phyloP scores from a whole-genome alignment of 2,113 vertebrate species.

The Syngnathus floridae region DNA sequence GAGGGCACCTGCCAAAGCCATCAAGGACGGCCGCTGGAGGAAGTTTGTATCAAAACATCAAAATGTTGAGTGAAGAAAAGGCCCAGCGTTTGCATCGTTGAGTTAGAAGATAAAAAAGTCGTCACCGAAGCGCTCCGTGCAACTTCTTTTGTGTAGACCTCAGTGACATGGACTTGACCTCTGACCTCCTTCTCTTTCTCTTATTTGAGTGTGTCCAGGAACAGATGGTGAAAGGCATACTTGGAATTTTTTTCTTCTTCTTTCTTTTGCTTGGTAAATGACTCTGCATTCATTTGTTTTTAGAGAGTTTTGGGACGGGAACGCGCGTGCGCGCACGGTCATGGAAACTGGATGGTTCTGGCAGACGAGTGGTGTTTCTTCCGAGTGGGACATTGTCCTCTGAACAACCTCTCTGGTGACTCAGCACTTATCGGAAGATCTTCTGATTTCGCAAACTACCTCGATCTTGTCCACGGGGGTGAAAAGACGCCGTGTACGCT shows the following conservation, averaged over 20 bases:
- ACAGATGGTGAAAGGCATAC: conserved; percentile 41
- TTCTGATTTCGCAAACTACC: neutral
- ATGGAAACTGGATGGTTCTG: neutral
- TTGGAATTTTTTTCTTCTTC: neutral
- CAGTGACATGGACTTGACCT: conserved; percentile 10
- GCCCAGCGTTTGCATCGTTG: conserved; percentile 19
- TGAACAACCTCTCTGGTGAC: neutral
- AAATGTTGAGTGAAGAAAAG: conserved; percentile 30
- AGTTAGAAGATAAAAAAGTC: conserved; percentile 26
- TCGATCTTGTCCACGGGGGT: neutral
- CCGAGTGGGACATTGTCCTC: neutral
- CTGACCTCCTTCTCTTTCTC: conserved; percentile 19
- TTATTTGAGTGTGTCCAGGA: conserved; percentile 12
- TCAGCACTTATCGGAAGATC: neutral
- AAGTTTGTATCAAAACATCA: conserved; percentile 41
- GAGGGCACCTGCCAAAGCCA: conserved; percentile 53
- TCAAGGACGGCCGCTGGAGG: conserved; percentile 21
- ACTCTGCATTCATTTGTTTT: no score
- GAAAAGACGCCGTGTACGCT: neutral
- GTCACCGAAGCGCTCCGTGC: conserved; percentile 8
- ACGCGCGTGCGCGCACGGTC: neutral
- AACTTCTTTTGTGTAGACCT: no score
- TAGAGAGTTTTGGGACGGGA: no score
- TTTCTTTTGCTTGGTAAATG: no score
- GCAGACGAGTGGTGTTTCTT: neutral